Base-by-base conservation (phyloP, 2,113 vertebrate species). In the Oophaga pumilio region DNA sequence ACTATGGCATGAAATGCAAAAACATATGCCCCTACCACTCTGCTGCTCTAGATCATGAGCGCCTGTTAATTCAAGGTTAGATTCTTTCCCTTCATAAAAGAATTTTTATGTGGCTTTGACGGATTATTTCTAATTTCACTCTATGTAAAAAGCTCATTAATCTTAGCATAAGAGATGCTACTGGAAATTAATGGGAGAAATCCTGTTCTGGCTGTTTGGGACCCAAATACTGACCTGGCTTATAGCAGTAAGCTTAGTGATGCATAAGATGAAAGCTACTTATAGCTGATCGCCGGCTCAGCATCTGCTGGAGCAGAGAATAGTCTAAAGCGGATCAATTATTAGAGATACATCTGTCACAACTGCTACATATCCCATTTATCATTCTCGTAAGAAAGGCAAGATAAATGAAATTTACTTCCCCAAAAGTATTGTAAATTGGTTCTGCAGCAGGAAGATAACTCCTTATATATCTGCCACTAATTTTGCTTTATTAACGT, bases 321-420 rank as follows among this genome's bases (percentile, higher is more conserved):
- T 11, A 80, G 76, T 43, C 43, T 33, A 26, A 87, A 80, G 18
- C 62, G 57, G 85, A 86, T 86, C 85, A 79, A 79, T 87, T 87
- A 71, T 87, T 86, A 78, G 60, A 50, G 52, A 80, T 33, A 80
- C 76, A 80, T 71, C 26, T 68, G 76, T 69, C 85, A 80, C 60
- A 87, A 69, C n/a, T 68, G 66, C 24, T 56, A 71, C 76, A 87
- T 87, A 57, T 79, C 68, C 50, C 26, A 69, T 86, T 79, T 80
- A 79, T 79, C 85, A 43, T 28, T 43, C 76, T 86, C 74, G 14
- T 28, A 80, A 49, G 68, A 18, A 53, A 86, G 49, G 62, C 15
- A 24, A 69, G 76, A 86, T 69, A 26, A 80, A 86, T 86, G n/a
- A 78, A 77, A 53, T 56, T 68, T 62, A 26, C 49, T 79, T 86